These are phyloP conservation scores for Fulmarus glacialis DNA, from an alignment of 2,113 vertebrate genomes.

Conservation along the genomic window DNA sequence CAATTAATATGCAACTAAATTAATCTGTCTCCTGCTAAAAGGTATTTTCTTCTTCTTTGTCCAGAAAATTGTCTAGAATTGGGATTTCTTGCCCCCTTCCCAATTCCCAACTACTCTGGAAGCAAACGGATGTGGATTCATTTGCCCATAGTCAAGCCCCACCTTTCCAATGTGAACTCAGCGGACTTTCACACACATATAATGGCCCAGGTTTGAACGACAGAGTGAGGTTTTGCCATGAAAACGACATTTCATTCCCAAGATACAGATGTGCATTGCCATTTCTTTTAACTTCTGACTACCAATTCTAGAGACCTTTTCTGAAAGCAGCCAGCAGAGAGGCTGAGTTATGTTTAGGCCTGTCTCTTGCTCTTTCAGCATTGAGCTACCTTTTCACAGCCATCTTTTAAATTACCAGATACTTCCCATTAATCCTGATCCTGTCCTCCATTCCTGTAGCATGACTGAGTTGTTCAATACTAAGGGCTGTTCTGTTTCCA, in stretches of 20 bases:
- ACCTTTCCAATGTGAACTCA: background rate
- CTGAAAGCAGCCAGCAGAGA: background rate
- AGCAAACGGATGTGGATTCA: background rate
- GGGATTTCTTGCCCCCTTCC: background rate
- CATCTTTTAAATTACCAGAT: background rate
- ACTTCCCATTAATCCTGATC: background rate
- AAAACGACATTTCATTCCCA: background rate
- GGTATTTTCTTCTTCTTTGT: background rate
- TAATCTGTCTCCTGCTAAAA: background rate
- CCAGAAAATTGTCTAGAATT: background rate
- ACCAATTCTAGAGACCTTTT: background rate
- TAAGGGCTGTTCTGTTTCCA: background rate
- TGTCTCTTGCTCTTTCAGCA: background rate
- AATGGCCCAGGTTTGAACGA: background rate
- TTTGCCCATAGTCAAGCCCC: background rate
- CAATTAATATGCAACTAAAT: background rate
- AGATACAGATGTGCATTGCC: background rate
- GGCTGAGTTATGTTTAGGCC: background rate
- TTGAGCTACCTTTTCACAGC: background rate
- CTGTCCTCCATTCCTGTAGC: background rate
- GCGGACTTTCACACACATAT: background rate
- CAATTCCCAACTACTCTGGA: background rate
- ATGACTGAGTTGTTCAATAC: background rate
- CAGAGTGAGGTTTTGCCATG: background rate
- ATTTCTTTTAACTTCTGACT: background rate